Conservation (phyloP, 2,797 vertebrate species). For the Chiloscyllium punctatum region DNA sequence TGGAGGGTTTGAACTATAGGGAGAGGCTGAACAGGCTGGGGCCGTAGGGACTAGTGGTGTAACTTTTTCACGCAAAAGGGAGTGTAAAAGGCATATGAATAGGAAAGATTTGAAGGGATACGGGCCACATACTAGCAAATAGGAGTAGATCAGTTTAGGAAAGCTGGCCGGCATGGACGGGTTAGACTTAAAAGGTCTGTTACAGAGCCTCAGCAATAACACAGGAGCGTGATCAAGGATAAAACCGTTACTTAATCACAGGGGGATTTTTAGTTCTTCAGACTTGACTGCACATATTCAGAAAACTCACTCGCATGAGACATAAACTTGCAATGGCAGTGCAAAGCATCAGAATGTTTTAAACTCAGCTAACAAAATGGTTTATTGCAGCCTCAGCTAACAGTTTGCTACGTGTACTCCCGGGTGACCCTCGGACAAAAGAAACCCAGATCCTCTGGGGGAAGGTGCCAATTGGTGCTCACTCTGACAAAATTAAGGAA, state of each 20-base stretch:
- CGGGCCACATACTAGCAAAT: no score
- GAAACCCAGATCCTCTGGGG: neutral
- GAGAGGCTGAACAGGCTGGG: no score
- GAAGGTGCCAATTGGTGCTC: neutral
- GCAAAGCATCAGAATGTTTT: constrained; percentile 55
- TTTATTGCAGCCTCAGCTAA: constrained; percentile 54
- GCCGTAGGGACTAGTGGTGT: no score
- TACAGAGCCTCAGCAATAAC: constrained; percentile 54
- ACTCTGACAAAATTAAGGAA: neutral
- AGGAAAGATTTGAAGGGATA: no score
- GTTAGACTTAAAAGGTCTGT: no score
- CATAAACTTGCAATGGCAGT: constrained; percentile 55
- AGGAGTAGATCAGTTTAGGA: no score
- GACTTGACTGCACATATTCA: constrained; percentile 64
- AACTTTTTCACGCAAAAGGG: no score
- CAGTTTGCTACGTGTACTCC: constrained; percentile 51
- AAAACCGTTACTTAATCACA: constrained; percentile 58
- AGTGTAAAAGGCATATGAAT: no score
- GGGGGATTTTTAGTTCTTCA: constrained; percentile 58
- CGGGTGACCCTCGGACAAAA: neutral
- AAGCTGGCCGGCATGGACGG: no score
- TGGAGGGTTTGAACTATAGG: no score
- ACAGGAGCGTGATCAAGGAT: constrained; percentile 51
- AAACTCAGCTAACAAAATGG: constrained; percentile 57
- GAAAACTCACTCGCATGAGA: constrained; percentile 64